phyloP scores from a whole-genome alignment of 1,140 invertebrate species.

The Oryctes rhinoceros region DNA sequence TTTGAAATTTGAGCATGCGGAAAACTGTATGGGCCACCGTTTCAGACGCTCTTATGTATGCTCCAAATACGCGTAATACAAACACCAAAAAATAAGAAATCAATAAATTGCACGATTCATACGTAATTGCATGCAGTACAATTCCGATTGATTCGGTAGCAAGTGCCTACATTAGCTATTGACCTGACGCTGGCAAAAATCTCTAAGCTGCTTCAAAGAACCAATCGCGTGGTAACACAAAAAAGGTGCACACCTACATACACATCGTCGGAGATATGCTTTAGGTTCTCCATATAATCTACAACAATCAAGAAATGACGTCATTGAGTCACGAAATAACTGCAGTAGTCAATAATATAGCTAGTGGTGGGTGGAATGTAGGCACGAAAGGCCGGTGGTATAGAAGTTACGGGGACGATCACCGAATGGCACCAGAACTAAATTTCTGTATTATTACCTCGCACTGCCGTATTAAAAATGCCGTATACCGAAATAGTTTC shows the following conservation, averaged over 20 bases:
- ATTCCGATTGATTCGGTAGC: neutral
- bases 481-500: slow-evolving; percentile 21
- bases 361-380: neutral
- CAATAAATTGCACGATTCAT: neutral
- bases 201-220: neutral
- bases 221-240: slow-evolving; percentile 49
- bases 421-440: slow-evolving; percentile 9
- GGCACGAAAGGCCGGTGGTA: neutral
- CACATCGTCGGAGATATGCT: slow-evolving; percentile 49
- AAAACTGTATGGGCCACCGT: no score
- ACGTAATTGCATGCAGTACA: neutral
- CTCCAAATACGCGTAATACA: no score
- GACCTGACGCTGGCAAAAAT: no score
- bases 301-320: slow-evolving; percentile 53
- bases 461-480: slow-evolving; percentile 8
- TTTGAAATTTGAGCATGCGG: no score
- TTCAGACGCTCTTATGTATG: no score
- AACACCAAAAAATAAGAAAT: no score
- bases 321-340: slow-evolving; percentile 54
- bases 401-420: neutral
- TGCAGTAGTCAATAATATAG: slow-evolving; percentile 49
- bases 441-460: slow-evolving; percentile 30
- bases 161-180: no score
- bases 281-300: slow-evolving; percentile 48
- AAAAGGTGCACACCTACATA: slow-evolving; percentile 46